A percentile compares a stretch with the other conserved stretches of the same genome.
Evolutionary conservation across 2,888 invertebrate species (phyloP).

Genomic region (Drosophila rubida): DNA sequence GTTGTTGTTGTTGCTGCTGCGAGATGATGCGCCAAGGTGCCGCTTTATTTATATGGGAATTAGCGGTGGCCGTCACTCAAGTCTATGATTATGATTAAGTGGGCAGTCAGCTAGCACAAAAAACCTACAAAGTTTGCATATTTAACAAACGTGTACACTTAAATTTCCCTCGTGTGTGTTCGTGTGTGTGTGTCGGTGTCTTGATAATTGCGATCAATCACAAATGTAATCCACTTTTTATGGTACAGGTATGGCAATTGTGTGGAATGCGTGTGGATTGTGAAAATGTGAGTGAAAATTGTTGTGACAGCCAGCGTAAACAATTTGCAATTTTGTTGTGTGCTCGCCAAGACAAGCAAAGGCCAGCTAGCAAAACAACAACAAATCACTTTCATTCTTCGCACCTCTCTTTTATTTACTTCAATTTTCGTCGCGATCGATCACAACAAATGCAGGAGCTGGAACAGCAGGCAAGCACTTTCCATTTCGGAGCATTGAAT

Average conservation of each 20-base stretch:
- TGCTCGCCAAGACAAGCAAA: slow-evolving; percentile 6
- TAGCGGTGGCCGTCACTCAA: slow-evolving; percentile 20
- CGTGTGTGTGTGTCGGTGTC: neutral
- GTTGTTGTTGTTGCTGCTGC: slow-evolving; percentile 9
- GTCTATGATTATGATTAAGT: slow-evolving; percentile 35
- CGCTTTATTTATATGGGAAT: slow-evolving; percentile 36
- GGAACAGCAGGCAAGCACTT: slow-evolving; percentile 50
- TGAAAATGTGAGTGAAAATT: slow-evolving; percentile 27
- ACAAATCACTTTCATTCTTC: slow-evolving; percentile 70
- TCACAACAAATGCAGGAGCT: slow-evolving; percentile 39
- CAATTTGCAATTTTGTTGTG: slow-evolving; percentile 36
- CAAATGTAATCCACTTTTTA: slow-evolving; percentile 44
- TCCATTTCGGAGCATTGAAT: slow-evolving; percentile 68
- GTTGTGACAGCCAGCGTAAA: slow-evolving; percentile 47
- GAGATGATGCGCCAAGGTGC: slow-evolving; percentile 24
- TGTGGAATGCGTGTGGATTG: slow-evolving; percentile 10
- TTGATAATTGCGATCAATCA: slow-evolving; percentile 34
- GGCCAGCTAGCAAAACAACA: neutral
- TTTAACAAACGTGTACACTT: slow-evolving; percentile 14
- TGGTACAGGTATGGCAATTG: slow-evolving; percentile 23
- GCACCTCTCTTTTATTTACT: slow-evolving; percentile 58
- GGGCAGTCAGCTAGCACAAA: slow-evolving; percentile 15
- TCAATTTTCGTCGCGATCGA: slow-evolving; percentile 44
- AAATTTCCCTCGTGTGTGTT: slow-evolving; percentile 8
- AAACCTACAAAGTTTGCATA: slow-evolving; percentile 14